A percentile compares a stretch with the other conserved stretches of the same genome.
Evolutionary conservation across 1,140 invertebrate genomes (phyloP).

Genomic region (Cepaea nemoralis): DNA sequence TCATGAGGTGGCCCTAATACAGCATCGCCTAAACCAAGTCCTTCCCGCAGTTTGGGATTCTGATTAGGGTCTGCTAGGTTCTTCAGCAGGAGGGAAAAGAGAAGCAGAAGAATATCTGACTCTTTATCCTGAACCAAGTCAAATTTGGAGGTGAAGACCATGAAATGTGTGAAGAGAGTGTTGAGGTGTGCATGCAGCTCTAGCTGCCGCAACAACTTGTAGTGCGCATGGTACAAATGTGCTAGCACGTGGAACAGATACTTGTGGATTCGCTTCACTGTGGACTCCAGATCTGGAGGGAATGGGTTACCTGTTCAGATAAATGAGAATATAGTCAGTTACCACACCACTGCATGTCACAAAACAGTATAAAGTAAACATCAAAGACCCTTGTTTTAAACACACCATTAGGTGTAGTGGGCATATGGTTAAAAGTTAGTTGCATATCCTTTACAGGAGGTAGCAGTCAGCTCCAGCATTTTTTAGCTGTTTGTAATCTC

Average conservation of each 20-base stretch:
- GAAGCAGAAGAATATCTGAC: constrained; percentile 87
- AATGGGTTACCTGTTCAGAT: constrained; percentile 87
- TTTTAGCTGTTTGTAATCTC: too few species aligned
- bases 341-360: too few species aligned
- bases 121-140: constrained; percentile 91
- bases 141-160: constrained; percentile 86
- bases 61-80: constrained; percentile 63
- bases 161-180: constrained; percentile 96
- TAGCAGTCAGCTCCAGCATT: too few species aligned
- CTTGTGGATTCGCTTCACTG: constrained; percentile 95
- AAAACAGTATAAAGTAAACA: too few species aligned
- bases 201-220: constrained; percentile 91
- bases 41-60: constrained; percentile 46
- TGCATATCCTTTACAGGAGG: too few species aligned
- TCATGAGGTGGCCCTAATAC: neutral
- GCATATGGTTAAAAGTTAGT: too few species aligned
- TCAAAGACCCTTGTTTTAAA: too few species aligned
- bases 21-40: constrained; percentile 28
- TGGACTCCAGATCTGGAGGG: constrained; percentile 91
- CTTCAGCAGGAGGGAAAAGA: constrained; percentile 62
- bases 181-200: constrained; percentile 92
- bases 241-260: constrained; percentile 97
- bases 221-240: constrained; percentile 97
- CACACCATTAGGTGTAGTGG: too few species aligned
- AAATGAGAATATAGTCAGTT: too few species aligned